Base-by-base conservation (phyloP, 2,888 invertebrate genomes). In the Cataglyphis rosenhaueri region DNA sequence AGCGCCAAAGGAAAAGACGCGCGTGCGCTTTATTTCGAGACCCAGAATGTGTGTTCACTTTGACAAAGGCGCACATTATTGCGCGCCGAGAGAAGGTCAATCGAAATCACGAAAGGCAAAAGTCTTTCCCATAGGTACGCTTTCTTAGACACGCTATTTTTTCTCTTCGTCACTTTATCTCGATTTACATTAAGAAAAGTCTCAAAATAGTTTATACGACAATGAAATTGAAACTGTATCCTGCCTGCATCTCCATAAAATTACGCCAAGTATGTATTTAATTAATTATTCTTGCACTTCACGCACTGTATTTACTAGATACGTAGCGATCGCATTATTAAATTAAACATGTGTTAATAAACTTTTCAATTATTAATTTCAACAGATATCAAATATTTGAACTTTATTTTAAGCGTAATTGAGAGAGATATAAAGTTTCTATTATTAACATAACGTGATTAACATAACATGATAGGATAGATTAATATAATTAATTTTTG, bases 141-240 rank as follows among this genome's bases (percentile, higher is more conserved):
- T 78, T 78, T 59, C 44, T 32, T 18, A 70, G 59, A 78, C 70
- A 59, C 4, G 71, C 48, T 70, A 35, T 78, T 78, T 70, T 59
- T 59, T 44, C 15, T 21, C 41, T 41, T 41, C 44, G 59, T 78
- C 21, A 35, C 44, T 59, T 70, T 25, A 29, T 59, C 44, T 61
- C 44, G 44, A 78, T 78, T 41, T 70, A 35, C 21, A 78, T 78
- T 44, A 70, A 70, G 18, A 78, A 59, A 68, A n/a, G 32, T 52
- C n/a, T 38, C 78, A 18, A 55, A 76, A 18, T 70, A 48, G 18
- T 70, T 78, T 44, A 32, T 59, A 12, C 35, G 25, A 78, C 71
- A 70, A 59, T 71, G 18, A 78, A 78, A 78, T 59, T 18, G 44
- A 78, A 78, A 10, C 15, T 18, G 48, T 48, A 8, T 21, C n/a